Evolutionary conservation across 2,888 invertebrate species (phyloP), one percentile per base, ranked within the genome.

Genomic region (Tinea semifulvella): DNA sequence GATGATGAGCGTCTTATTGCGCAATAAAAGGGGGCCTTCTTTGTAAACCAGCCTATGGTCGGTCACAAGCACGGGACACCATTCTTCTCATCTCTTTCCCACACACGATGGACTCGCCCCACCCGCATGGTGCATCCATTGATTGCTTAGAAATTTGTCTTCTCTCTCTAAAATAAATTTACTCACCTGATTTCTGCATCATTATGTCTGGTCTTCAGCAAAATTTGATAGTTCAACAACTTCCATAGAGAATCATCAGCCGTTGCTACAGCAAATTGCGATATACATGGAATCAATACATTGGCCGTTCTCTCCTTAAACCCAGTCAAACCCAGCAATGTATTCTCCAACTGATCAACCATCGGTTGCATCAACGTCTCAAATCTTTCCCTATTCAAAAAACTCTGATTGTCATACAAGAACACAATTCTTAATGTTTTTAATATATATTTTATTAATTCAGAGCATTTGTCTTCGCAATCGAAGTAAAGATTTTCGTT

Each of bases 201-300:
- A 52, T 86, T 84, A 56, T 91, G 88, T 48, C 94, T 85, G 0
- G 94, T 92, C 76, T 97, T 97, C 51, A 96, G 79, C 45, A 96
- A 71, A 50, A 96, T 87, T 64, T 96, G 93, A 66, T 96, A 94
- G 63, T 96, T 94, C 49, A 97, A 74, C 54, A 92, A 86, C 61
- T 96, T 96, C 91, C 96, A 96, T 19, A 93, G 68, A 0, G 92
- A 86, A 63, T 96, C 95, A 59, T 94, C 95, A 2, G 88, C 89
- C 1, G 89, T 88, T 0, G 92, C 90, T 8, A 90, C 88, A 0
- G 92, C 91, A 56, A 97, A 88, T 56, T 93, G 89, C 0, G 91
- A 88, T 47, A 96, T 83, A 58, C 93, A 92, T 0, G 90, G 89
- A n/a, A 88, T 87, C 22, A 96, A 70, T 16, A 87, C 65, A 39